phyloP scores from a whole-genome alignment of 2,797 vertebrate genomes.

The Periparus ater region DNA sequence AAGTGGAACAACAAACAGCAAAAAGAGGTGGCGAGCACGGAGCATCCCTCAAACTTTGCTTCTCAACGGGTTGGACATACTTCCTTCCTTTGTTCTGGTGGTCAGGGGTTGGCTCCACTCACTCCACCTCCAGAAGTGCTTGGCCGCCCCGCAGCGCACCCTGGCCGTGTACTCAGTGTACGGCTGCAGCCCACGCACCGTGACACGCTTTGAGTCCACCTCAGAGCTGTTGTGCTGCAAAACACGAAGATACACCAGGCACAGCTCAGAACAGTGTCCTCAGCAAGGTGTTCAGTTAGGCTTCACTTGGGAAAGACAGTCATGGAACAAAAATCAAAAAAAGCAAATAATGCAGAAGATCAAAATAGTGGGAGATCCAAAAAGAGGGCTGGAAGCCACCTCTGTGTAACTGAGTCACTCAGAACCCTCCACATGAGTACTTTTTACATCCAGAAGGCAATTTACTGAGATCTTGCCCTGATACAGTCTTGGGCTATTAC shows the following conservation, averaged over 20 bases:
- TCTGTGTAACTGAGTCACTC: not conserved
- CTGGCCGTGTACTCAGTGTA: constrained; percentile 26
- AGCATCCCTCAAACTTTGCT: not conserved
- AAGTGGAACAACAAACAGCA: not conserved
- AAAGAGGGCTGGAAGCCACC: not conserved
- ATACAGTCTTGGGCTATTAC: not conserved
- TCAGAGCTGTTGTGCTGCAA: constrained; percentile 56
- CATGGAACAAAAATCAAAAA: not conserved
- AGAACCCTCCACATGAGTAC: not conserved
- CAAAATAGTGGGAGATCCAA: not conserved
- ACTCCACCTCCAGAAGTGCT: constrained; percentile 77
- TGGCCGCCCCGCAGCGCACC: constrained; percentile 55
- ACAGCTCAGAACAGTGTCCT: not conserved
- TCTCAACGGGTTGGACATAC: constrained; percentile 41
- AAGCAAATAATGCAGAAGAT: not conserved
- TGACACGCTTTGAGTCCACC: accelerated
- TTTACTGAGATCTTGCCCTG: not conserved
- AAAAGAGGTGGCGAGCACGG: not conserved
- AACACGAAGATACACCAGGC: not conserved
- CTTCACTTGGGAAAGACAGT: not conserved
- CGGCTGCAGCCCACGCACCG: constrained; percentile 35
- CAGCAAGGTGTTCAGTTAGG: not conserved
- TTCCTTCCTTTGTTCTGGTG: constrained; percentile 60
- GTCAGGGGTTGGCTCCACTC: constrained; percentile 19
- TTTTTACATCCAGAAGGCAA: not conserved